Conservation (phyloP, 2,113 vertebrate species). For the Melospiza georgiana region DNA sequence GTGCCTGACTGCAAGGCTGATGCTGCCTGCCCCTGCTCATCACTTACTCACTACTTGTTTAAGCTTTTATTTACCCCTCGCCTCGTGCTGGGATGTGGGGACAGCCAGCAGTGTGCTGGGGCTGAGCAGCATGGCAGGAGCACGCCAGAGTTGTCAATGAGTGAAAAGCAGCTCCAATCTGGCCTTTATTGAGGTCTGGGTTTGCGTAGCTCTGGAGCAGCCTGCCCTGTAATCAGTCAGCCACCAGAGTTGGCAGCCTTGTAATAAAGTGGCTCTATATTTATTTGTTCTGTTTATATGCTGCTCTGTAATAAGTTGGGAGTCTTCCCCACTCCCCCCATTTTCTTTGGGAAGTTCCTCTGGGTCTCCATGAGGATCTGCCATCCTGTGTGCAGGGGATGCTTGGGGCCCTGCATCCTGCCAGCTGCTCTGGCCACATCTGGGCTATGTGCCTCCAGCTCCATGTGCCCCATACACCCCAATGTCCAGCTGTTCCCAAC, state of each 20-base stretch:
- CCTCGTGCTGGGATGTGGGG: not conserved
- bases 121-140: not conserved
- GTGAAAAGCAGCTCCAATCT: slow-evolving; percentile 66
- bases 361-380: not conserved
- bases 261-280: slow-evolving; percentile 84
- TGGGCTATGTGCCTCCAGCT: not conserved
- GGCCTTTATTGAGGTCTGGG: slow-evolving; percentile 81
- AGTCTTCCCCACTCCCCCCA: slow-evolving; percentile 60
- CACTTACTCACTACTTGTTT: slow-evolving; percentile 44
- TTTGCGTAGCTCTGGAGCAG: slow-evolving; percentile 61
- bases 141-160: slow-evolving; percentile 40
- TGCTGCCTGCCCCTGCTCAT: not conserved
- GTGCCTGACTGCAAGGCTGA: not conserved
- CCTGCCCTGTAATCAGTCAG: slow-evolving; percentile 82
- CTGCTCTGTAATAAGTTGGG: slow-evolving; percentile 81
- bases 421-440: not conserved
- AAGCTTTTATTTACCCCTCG: slow-evolving; percentile 23
- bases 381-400: not conserved
- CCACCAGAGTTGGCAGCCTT: slow-evolving; percentile 78
- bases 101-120: not conserved
- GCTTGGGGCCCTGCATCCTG: not conserved
- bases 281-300: slow-evolving; percentile 82
- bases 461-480: fast-evolving
- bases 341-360: slow-evolving; percentile 69
- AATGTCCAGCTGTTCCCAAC: not conserved